Base-by-base conservation (phyloP, 2,797 vertebrate species). In the Tokudaia tokunoshimensis region DNA sequence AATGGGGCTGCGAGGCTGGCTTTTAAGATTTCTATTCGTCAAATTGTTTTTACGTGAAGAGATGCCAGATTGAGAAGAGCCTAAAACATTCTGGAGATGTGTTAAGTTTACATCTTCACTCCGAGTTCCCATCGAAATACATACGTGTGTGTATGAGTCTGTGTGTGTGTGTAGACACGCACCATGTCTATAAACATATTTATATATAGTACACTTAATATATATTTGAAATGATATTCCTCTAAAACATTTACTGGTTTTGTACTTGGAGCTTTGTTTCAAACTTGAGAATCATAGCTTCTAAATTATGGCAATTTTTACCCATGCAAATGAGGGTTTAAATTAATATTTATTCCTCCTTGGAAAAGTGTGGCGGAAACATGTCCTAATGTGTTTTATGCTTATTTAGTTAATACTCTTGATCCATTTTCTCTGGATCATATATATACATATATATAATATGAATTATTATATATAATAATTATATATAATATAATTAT, bases 21-120 rank as follows among this genome's bases (percentile, higher is more conserved):
- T 97, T 98, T 98, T 96, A 97, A 94, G 86, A 98, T 97, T 98
- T 98, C 98, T 94, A 93, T 96, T 96, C 94, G 91, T 89, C 83
- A 93, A 96, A 50, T 92, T 97, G 84, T 96, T 98, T 98, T 98
- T 93, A 95, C 95, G 89, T 67, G 97, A 95, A 97, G 97, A 96
- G 63, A 98, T 88, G 90, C 83, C 96, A 97, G 91, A 94, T 65
- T 88, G 96, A 93, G 89, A 95, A 61, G 96, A 95, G 84, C 78
- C 37, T 85, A 94, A 61, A 81, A 94, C 92, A 94, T 92, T 90
- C 17, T 95, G 63, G 96, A 96, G 91, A 97, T 86, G 37, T 80
- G 89, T 88, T 87, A 94, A 26, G 82, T 95, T 95, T 97, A 13
- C 50, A 86, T 67, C 75, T 92, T 76, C 61, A 80, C 44, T 92